Evolutionary conservation across 2,888 invertebrate genomes (phyloP).

Genomic region (Microdon myrmicae): DNA sequence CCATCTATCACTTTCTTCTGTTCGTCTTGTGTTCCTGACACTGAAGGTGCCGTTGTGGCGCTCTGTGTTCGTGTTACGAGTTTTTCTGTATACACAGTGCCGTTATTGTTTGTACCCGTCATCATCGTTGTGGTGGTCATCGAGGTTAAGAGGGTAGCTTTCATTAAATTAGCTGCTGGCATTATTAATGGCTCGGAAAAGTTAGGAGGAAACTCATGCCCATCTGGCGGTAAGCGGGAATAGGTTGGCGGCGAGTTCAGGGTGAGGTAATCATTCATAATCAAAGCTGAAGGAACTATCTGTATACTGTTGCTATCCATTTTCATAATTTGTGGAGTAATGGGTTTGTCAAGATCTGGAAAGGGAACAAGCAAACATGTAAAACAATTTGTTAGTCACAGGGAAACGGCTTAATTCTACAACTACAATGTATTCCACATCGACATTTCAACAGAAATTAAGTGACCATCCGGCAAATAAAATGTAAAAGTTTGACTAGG

Average conservation of each 20-base stretch:
- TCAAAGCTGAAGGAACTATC: constrained; percentile 59
- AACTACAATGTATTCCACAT: background rate
- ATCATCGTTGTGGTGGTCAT: constrained; percentile 56
- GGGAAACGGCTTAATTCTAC: constrained; percentile 14
- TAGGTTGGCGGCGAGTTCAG: constrained; percentile 65
- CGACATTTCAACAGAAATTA: background rate
- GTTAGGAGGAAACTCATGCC: constrained; percentile 67
- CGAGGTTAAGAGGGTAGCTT: constrained; percentile 56
- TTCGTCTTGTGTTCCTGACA: constrained; percentile 21
- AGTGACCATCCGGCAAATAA: constrained; percentile 9
- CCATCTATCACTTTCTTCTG: constrained; percentile 29
- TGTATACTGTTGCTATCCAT: constrained; percentile 56
- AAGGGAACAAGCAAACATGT: constrained; percentile 9
- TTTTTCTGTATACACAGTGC: constrained; percentile 57
- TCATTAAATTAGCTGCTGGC: constrained; percentile 58
- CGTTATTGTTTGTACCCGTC: constrained; percentile 46
- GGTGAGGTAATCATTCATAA: constrained; percentile 64
- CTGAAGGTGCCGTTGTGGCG: constrained; percentile 39
- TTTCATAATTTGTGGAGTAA: constrained; percentile 53
- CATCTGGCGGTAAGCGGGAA: constrained; percentile 67
- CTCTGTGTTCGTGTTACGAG: constrained; percentile 56
- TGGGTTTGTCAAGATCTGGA: constrained; percentile 50
- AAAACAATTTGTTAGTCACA: constrained; percentile 31
- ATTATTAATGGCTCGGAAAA: constrained; percentile 66
- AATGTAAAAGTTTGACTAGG: constrained; percentile 13